A percentile compares a stretch with the other conserved stretches of the same genome.
phyloP scores from a whole-genome alignment of 1,140 invertebrate species.

The Babylonia areolata region DNA sequence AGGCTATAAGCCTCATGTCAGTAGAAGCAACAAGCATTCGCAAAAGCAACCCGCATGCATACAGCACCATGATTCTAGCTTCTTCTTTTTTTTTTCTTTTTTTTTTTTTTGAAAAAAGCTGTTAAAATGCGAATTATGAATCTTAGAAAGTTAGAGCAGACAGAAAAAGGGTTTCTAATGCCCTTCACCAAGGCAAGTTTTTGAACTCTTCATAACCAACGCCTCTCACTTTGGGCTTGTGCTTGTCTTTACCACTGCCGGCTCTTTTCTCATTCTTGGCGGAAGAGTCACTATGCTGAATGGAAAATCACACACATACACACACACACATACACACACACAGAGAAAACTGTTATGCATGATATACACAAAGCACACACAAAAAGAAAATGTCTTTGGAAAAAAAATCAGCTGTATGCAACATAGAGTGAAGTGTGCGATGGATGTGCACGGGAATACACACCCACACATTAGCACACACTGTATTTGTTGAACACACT shows the following conservation, averaged over 20 bases:
- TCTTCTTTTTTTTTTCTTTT: no score
- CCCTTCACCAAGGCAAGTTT: neutral
- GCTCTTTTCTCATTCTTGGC: neutral
- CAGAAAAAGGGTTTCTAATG: neutral
- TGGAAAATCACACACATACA: neutral
- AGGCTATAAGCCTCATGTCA: no score
- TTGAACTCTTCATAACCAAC: neutral
- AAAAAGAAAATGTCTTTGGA: no score
- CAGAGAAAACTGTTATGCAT: neutral
- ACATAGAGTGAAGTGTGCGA: no score
- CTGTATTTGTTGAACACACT: no score
- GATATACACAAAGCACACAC: no score
- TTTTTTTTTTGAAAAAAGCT: neutral
- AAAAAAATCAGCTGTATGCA: no score
- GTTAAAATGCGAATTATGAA: neutral
- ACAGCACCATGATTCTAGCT: no score
- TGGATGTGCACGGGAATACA: no score
- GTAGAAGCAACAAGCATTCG: no score
- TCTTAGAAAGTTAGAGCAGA: neutral
- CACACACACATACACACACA: neutral
- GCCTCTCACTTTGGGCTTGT: neutral
- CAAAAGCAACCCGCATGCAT: no score
- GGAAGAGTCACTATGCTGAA: neutral
- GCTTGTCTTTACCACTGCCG: neutral
- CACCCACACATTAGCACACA: no score